These are phyloP conservation scores for Ceratothoa steindachneri DNA, from an alignment of 2,888 invertebrate genomes.

Conservation along the genomic window DNA sequence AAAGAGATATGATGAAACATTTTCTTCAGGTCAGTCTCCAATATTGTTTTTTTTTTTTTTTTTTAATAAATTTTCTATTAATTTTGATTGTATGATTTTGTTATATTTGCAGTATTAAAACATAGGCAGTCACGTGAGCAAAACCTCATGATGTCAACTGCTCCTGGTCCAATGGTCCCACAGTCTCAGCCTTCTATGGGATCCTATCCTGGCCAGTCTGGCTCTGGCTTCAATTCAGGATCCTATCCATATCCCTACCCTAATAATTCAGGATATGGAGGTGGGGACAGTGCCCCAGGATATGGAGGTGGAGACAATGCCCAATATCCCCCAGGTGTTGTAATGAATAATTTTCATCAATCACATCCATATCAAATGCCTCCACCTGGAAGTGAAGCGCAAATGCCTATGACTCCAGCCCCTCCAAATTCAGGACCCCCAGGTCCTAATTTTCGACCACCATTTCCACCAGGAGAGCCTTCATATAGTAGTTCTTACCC, in stretches of 20 bases:
- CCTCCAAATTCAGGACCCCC: not conserved
- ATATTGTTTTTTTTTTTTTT: too few species aligned
- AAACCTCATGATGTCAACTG: slow-evolving; percentile 33
- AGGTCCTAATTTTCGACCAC: not conserved
- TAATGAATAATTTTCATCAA: not conserved
- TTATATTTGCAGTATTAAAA: slow-evolving; percentile 53
- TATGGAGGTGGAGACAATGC: slow-evolving; percentile 12
- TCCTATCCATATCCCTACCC: slow-evolving; percentile 28
- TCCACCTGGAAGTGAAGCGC: not conserved
- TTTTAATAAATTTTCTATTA: not conserved
- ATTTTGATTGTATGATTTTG: not conserved
- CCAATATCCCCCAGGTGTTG: slow-evolving; percentile 15
- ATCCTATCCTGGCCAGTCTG: slow-evolving; percentile 6
- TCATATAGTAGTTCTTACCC: not conserved
- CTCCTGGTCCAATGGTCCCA: slow-evolving; percentile 1
- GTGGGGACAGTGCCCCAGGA: slow-evolving; percentile 23
- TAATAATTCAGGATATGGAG: slow-evolving; percentile 29
- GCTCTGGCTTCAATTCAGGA: not conserved
- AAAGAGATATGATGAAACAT: too few species aligned
- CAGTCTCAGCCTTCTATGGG: slow-evolving; percentile 26
- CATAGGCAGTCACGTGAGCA: slow-evolving; percentile 51
- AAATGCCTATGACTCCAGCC: not conserved
- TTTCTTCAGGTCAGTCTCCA: too few species aligned
- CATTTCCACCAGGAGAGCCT: not conserved
- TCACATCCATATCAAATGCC: not conserved